Base-by-base conservation (phyloP, 2,888 invertebrate species). In the Lymantria monacha region DNA sequence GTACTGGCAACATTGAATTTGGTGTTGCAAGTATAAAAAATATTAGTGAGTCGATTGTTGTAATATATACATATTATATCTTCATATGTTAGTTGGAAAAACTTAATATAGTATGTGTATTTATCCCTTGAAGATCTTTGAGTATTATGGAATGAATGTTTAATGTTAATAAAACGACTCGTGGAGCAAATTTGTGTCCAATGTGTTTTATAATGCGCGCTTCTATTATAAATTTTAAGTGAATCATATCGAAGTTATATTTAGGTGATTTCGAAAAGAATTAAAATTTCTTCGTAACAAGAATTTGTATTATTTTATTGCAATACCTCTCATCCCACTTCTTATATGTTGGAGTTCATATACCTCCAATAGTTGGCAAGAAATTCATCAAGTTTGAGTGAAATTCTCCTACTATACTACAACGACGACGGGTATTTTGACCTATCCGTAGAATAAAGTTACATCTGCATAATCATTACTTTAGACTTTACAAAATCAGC, bases 241-340 rank as follows among this genome's bases (percentile, higher is more conserved):
- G 79, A 85, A 83, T 81, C 89, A 90, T 90, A 90, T 90, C 89
- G 89, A 84, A 83, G 79, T 85, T 84, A 76, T 67, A 79, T 72
- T 83, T 88, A 89, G 84, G 81, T 84, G 82, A 83, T 80, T 87
- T 82, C 79, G 76, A 79, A 85, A 80, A 80, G 82, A 83, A 90
- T 87, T 85, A 88, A 88, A 89, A 81, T 83, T 85, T 85, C 87
- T 85, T 86, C 81, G 72, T 78, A 75, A 70, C 48, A 42, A 9
- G 57, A 7, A 7, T 45, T 55, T 58, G 63, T 74, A 73, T 77
- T 63, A 69, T 74, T 69, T 47, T 22, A 33, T n/a, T 15, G n/a
- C 3, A n/a, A 38, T 22, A 22, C 38, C 10, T 33, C 10, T 33
- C 9, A 3, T 10, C 3, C 22, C 22, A 22, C 22, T 22, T 22